Evolutionary conservation across 2,797 vertebrate species (phyloP), one percentile per base, ranked within the genome.

Genomic region (Limnodromus scolopaceus): DNA sequence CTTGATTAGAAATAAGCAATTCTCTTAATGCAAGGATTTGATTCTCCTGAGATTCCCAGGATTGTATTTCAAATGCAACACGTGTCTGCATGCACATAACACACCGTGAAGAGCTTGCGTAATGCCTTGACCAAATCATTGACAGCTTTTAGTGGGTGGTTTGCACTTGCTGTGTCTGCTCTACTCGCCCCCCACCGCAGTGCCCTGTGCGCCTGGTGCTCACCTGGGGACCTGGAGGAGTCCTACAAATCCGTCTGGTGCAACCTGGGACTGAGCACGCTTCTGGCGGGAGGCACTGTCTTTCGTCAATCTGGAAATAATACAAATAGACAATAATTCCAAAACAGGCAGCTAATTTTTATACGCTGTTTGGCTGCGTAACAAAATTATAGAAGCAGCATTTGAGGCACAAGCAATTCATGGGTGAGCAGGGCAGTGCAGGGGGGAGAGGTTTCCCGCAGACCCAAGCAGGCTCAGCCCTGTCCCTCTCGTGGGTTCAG

Each of bases 141-240:
- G 49, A 11, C 20, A 70, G 32, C 34, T 75, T 55, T 38, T 4
- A 51, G 51, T 7, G 30, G 14, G 7, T 18, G 14, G 46, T 36
- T 30, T 32, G 38, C 34, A 10, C 45, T 19, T 32, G 14, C n/a
- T 34, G 23, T 30, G 25, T 13, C 57, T n/a, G 41, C 36, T 61
- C 13, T 23, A 17, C 19, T 5, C 16, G 53, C 19, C 82, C 3
- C 8, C n/a, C 41, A 11, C 0, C 0, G 57, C 53, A 12, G 6
- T 13, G 19, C 10, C 30, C 57, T 27, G 41, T 6, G n/a, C 8
- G 7, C 7, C 36, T 6, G n/a, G 27, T 18, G 57, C 57, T 84
- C 48, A 27, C 46, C 51, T 38, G 36, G 8, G 36, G 10, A 71
- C 41, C 51, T 66, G 48, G n/a, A 38, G n/a, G 27, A 63, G 34